phyloP scores from a whole-genome alignment of 2,888 invertebrate species.

The Trimorus sp. region DNA sequence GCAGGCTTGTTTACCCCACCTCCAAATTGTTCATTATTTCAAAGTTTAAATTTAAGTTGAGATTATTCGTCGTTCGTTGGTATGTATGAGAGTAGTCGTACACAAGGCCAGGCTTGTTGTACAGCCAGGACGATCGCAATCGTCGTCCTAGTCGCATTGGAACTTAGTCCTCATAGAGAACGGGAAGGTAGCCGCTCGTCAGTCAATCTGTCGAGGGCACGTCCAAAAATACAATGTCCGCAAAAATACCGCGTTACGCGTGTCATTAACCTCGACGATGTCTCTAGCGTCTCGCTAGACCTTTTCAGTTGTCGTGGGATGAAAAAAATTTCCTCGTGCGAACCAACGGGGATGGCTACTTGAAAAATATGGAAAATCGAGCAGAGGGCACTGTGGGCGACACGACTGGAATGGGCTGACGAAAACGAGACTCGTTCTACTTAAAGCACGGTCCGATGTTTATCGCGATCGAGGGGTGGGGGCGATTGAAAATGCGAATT shows the following conservation, averaged over 20 bases:
- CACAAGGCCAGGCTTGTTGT: background rate
- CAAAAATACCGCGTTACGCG: conserved; percentile 44
- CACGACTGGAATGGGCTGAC: conserved; percentile 29
- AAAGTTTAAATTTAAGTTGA: too few species aligned
- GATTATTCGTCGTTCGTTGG: too few species aligned
- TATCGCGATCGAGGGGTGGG: conserved; percentile 1
- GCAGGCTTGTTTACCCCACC: too few species aligned
- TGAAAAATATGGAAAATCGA: background rate
- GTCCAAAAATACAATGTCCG: conserved; percentile 60
- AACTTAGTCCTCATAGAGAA: conserved; percentile 17
- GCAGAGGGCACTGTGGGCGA: background rate
- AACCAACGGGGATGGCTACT: background rate
- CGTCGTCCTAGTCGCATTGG: background rate
- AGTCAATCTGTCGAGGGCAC: conserved; percentile 20
- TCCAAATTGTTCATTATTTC: too few species aligned
- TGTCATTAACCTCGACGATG: conserved; percentile 53
- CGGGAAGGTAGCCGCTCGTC: conserved; percentile 23
- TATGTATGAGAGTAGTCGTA: too few species aligned
- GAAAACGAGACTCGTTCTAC: conserved; percentile 40
- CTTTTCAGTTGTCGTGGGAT: background rate
- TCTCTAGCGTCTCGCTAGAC: conserved; percentile 7
- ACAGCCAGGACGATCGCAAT: background rate
- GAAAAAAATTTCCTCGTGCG: too few species aligned
- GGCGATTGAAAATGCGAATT: background rate
- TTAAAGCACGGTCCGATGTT: conserved; percentile 18